phyloP scores from a whole-genome alignment of 2,888 invertebrate genomes.

The Nemotelus nigrinus region DNA sequence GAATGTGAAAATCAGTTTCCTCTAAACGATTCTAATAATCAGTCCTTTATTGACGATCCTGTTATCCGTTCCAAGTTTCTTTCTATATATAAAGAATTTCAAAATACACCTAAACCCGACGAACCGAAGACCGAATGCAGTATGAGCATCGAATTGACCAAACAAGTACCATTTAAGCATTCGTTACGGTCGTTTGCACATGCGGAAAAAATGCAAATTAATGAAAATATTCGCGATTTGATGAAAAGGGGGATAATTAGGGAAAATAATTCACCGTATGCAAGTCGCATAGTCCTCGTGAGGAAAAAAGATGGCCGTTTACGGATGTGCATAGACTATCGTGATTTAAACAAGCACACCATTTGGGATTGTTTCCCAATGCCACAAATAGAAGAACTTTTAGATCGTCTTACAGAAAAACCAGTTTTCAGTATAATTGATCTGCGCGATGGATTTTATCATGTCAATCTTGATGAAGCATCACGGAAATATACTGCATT shows the following conservation, averaged over 20 bases:
- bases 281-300: too few species aligned
- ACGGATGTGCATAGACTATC: conserved; percentile 27
- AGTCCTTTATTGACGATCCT: too few species aligned
- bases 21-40: too few species aligned
- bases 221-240: too few species aligned
- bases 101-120: background rate
- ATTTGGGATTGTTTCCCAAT: background rate
- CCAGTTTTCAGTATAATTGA: background rate
- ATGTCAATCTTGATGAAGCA: background rate
- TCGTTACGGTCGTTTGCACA: too few species aligned
- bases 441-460: conserved; percentile 21
- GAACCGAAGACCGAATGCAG: conserved; percentile 1
- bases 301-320: background rate
- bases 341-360: conserved; percentile 12
- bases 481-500: conserved; percentile 22
- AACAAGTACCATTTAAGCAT: background rate
- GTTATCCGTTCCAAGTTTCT: too few species aligned
- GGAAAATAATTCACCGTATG: background rate
- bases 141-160: background rate
- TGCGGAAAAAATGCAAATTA: background rate
- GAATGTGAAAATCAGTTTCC: too few species aligned
- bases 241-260: conserved; percentile 5
- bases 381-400: conserved; percentile 6
- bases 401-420: conserved; percentile 22
- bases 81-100: too few species aligned